Base-by-base conservation (phyloP, 2,797 vertebrate species). In the Ammospiza maritima region DNA sequence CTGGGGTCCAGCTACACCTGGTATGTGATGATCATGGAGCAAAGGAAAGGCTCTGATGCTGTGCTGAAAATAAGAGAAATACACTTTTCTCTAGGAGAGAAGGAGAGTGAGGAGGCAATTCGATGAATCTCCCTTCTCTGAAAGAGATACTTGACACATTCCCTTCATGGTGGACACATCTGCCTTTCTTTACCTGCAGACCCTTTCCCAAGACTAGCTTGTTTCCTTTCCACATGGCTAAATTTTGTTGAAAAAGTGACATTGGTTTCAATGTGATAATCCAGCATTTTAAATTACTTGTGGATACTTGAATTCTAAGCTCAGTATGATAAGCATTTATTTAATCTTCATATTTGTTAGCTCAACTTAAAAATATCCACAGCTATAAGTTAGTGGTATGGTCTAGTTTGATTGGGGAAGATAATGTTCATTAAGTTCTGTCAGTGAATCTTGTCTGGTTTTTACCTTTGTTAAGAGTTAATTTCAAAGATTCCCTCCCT, bases 51-150 rank as follows among this genome's bases (percentile, higher is more conserved):
- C 45, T 85, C 16, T 70, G 72, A 83, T 67, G 53, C 45, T 95
- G 79, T 71, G 70, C 45, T 84, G 66, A 88, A 94, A 93, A 83
- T 88, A 50, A 94, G 21, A 40, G 54, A 86, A 95, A 88, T 32
- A 14, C 16, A 30, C 0, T 0, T 20, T 38, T 67, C 42, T 61
- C n/a, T 48, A 30, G 69, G 69, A 79, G 54, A 38, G 26, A 79
- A 53, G 18, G 19, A 56, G 47, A 32, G 40, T 73, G 60, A 83
- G 60, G 51, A 94, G 45, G 23, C 23, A 83, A 83, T 74, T 75
- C 74, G 32, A 21, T 29, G 19, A 61, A 36, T 65, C 40, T 76
- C 54, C 44, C 38, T 81, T 84, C 50, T 74, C 76, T 9, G 2
- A 13, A 53, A 79, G 69, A 67, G 21, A 77, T 15, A 45, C 20